Conservation (phyloP, 2,888 invertebrate species). For the Leucophenga maculata region DNA sequence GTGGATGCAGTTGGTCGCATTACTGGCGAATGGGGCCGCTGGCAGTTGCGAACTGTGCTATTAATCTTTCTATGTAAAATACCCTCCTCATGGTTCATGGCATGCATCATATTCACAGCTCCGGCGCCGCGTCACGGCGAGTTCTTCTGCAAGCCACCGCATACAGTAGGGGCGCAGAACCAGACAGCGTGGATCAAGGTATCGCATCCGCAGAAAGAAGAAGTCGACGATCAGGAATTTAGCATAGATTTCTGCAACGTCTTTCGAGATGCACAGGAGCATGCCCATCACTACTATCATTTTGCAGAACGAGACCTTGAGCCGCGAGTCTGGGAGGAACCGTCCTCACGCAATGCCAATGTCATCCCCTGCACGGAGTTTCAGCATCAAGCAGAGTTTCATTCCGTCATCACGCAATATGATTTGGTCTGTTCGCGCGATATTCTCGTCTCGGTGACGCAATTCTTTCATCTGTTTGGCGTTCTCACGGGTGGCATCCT, state of each 20-base stretch:
- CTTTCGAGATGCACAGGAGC: conserved; percentile 70
- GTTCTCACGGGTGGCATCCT: conserved; percentile 73
- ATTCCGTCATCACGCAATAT: conserved; percentile 72
- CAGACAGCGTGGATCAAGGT: conserved; percentile 71
- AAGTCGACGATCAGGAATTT: conserved; percentile 70
- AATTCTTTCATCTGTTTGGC: conserved; percentile 74
- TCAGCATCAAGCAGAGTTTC: conserved; percentile 67
- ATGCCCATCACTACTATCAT: conserved; percentile 69
- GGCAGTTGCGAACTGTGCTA: conserved; percentile 72
- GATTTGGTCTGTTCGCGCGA: conserved; percentile 73
- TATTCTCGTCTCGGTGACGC: conserved; percentile 73
- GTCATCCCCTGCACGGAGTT: conserved; percentile 71
- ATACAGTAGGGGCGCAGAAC: conserved; percentile 60
- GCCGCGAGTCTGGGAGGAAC: conserved; percentile 68
- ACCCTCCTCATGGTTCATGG: conserved; percentile 74
- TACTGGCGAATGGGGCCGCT: conserved; percentile 72
- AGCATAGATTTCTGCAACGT: conserved; percentile 72
- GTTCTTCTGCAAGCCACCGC: conserved; percentile 73
- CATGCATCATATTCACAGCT: conserved; percentile 73
- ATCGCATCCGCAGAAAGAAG: conserved; percentile 71
- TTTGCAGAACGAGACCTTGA: conserved; percentile 63
- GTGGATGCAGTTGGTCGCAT: conserved; percentile 72
- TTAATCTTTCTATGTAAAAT: conserved; percentile 73
- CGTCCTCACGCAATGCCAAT: conserved; percentile 61
- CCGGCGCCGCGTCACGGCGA: conserved; percentile 72